These are phyloP conservation scores for Lumbricus terrestris DNA, from an alignment of 2,888 invertebrate species.

Conservation along the genomic window DNA sequence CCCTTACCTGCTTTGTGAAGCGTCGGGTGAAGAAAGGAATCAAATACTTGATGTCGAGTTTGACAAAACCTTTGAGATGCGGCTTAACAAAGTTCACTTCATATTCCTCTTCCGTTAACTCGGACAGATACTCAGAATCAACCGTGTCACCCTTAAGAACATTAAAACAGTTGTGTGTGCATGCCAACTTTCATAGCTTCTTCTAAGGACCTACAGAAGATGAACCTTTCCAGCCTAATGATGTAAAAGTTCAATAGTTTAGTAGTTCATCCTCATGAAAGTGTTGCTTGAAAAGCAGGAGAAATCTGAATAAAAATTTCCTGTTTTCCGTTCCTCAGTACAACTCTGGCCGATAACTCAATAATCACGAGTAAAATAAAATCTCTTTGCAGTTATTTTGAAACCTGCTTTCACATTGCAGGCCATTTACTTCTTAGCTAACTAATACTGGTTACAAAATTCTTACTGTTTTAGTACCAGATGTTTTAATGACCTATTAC, in stretches of 20 bases:
- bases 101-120: conserved; percentile 70
- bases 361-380: too few species aligned
- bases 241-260: not conserved
- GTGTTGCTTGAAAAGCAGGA: not conserved
- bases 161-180: not conserved
- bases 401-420: too few species aligned
- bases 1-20: conserved; percentile 86
- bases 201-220: not conserved
- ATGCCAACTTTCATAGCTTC: not conserved
- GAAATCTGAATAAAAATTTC: too few species aligned
- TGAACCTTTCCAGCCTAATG: not conserved
- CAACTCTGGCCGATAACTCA: too few species aligned
- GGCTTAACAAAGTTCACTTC: conserved; percentile 79
- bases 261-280: not conserved
- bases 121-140: conserved; percentile 56
- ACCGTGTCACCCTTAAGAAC: conserved; percentile 54
- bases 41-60: conserved; percentile 87
- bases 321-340: too few species aligned
- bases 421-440: too few species aligned
- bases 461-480: not conserved
- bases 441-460: too few species aligned
- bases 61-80: conserved; percentile 73
- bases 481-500: not conserved
- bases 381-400: too few species aligned
- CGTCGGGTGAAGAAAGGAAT: conserved; percentile 93